phyloP scores from a whole-genome alignment of 2,113 vertebrate species.

The Labeo catla region DNA sequence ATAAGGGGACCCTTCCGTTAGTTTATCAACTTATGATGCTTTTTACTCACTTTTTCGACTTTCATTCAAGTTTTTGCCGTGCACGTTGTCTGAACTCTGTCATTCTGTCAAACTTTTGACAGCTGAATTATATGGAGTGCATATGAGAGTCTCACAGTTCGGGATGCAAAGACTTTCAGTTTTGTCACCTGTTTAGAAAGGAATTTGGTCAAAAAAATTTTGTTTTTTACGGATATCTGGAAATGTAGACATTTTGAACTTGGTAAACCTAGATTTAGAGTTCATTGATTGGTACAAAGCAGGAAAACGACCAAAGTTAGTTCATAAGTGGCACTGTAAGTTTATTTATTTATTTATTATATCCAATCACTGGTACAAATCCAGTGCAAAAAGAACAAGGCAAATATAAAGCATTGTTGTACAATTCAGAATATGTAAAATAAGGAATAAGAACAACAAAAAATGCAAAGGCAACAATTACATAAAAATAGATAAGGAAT shows the following conservation, averaged over 20 bases:
- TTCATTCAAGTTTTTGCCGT: background rate
- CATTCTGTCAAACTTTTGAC: constrained; percentile 18
- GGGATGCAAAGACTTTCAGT: background rate
- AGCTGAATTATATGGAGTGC: background rate
- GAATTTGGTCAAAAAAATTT: background rate
- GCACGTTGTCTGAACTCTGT: background rate
- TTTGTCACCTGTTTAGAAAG: background rate
- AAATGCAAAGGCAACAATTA: background rate
- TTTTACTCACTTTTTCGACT: constrained; percentile 17
- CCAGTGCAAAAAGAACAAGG: background rate
- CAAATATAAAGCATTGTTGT: background rate
- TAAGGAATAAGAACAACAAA: background rate
- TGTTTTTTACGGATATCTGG: background rate
- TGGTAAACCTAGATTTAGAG: background rate
- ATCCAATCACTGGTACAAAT: background rate
- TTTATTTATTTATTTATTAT: background rate
- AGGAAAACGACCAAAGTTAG: background rate
- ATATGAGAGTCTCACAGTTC: background rate
- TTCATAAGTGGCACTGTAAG: background rate
- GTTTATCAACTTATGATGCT: background rate
- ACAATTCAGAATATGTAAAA: background rate
- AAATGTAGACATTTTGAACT: background rate
- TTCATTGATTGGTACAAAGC: background rate
- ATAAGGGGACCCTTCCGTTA: background rate
- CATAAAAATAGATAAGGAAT: background rate